Conservation (phyloP, 2,113 vertebrate species). For the Cavia porcellus region DNA sequence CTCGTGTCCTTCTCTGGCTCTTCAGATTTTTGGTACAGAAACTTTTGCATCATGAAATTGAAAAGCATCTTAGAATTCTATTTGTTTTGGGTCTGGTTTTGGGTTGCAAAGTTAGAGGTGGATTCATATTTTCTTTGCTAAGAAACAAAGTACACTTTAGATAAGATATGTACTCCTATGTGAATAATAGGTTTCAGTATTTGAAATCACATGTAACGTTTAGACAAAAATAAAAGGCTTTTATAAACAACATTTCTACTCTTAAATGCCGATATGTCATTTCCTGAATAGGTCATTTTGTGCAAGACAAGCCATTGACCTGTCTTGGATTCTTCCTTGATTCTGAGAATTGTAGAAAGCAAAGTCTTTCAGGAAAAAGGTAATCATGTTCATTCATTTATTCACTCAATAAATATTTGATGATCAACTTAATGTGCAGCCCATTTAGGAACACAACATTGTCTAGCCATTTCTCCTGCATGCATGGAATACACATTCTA, state of each 20-base stretch:
- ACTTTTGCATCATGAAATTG: not conserved
- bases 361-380: not conserved
- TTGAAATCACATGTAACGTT: conserved; percentile 16
- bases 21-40: not conserved
- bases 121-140: conserved; percentile 3
- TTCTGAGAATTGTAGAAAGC: not conserved
- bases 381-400: not conserved
- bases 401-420: not conserved
- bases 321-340: not conserved
- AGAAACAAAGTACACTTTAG: not conserved
- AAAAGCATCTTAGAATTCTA: not conserved
- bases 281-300: not conserved
- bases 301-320: not conserved
- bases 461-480: not conserved
- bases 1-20: not conserved
- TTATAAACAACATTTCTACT: not conserved
- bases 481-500: not conserved
- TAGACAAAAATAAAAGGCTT: not conserved
- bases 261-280: not conserved
- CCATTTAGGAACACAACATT: not conserved
- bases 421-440: not conserved
- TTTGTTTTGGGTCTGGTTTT: not conserved
- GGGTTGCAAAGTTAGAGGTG: not conserved
- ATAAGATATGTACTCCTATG: not conserved
- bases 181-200: not conserved